Evolutionary conservation across 1,140 invertebrate species (phyloP).

Genomic region (Carposina sasakii): DNA sequence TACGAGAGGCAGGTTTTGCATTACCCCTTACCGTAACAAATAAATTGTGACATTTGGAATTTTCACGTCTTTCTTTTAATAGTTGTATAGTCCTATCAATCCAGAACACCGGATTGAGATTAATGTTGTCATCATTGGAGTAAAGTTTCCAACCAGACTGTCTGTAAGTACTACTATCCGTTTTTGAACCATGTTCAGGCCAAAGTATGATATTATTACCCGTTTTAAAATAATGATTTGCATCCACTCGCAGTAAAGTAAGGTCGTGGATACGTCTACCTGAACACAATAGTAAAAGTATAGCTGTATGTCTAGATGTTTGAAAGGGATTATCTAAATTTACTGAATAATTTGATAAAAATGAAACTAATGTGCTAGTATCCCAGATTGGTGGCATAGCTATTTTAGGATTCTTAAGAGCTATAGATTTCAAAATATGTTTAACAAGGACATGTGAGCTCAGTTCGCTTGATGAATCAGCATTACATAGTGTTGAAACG

Average conservation of each 20-base stretch:
- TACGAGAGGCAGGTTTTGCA: conserved; percentile 23
- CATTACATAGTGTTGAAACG: no score
- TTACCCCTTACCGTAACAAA: conserved; percentile 23
- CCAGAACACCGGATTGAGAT: conserved; percentile 29
- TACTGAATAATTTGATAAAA: conserved; percentile 3
- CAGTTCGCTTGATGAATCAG: no score
- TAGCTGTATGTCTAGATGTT: conserved; percentile 15
- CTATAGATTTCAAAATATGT: conserved; percentile 21
- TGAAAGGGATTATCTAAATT: conserved; percentile 17
- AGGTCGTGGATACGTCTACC: conserved; percentile 23
- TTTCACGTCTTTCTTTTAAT: conserved; percentile 15
- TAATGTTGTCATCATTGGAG: conserved; percentile 18
- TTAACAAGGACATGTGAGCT: conserved; percentile 19
- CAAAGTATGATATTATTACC: conserved; percentile 24
- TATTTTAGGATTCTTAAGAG: conserved; percentile 13
- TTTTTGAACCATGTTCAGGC: conserved; percentile 33
- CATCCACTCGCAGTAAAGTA: conserved; percentile 19
- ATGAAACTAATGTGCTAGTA: conserved; percentile 10
- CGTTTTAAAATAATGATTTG: conserved; percentile 15
- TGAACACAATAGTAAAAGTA: conserved; percentile 15
- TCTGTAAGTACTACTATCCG: conserved; percentile 17
- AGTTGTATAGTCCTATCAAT: conserved; percentile 23
- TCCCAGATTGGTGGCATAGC: conserved; percentile 28
- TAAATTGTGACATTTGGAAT: conserved; percentile 14
- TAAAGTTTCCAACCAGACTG: conserved; percentile 28